These are phyloP conservation scores for Nebria salina DNA, from an alignment of 2,888 invertebrate species.

Conservation along the genomic window DNA sequence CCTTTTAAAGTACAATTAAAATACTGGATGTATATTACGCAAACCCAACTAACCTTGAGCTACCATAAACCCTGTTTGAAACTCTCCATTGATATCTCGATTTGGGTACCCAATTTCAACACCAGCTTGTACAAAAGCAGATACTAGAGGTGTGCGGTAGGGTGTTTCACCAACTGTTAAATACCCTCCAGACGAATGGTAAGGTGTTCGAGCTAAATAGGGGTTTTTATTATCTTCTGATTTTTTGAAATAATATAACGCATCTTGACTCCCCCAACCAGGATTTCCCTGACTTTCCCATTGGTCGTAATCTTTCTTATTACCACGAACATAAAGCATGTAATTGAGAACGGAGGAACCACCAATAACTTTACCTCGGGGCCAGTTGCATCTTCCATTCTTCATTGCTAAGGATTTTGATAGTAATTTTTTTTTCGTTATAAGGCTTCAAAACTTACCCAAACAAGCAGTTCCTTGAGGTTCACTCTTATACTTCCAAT, in stretches of 20 bases:
- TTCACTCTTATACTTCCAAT: constrained; percentile 94
- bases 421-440: neutral
- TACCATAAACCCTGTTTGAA: constrained; percentile 89
- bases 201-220: constrained; percentile 80
- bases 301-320: constrained; percentile 86
- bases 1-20: constrained; percentile 63
- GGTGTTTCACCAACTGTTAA: constrained; percentile 88
- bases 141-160: constrained; percentile 84
- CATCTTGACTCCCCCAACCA: constrained; percentile 87
- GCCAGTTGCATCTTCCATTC: constrained; percentile 88
- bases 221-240: constrained; percentile 92
- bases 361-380: constrained; percentile 90
- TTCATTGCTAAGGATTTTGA: constrained; percentile 75
- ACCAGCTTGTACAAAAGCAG: constrained; percentile 85
- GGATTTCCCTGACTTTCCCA: constrained; percentile 90
- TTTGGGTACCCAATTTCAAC: constrained; percentile 86
- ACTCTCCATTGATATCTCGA: constrained; percentile 87
- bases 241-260: constrained; percentile 86
- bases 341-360: constrained; percentile 91
- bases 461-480: constrained; percentile 84
- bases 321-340: constrained; percentile 91
- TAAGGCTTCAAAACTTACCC: constrained; percentile 64
- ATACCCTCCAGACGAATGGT: constrained; percentile 83
- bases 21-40: neutral
- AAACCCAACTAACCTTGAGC: constrained; percentile 72